Evolutionary conservation across 1,140 invertebrate genomes (phyloP).

Genomic region (Caerostris extrusa): DNA sequence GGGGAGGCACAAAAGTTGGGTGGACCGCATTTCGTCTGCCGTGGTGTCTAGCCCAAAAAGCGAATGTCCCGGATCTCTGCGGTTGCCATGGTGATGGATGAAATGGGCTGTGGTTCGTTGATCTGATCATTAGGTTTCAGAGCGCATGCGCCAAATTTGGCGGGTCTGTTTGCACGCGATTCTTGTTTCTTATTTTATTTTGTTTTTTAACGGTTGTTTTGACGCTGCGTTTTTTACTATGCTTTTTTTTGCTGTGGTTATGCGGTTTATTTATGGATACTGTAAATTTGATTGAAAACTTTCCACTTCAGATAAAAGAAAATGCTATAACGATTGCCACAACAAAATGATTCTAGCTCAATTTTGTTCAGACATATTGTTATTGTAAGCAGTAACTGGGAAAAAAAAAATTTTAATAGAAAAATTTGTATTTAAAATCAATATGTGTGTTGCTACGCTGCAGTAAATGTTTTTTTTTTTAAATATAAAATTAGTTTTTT

Average conservation of each 20-base stretch:
- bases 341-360: no score
- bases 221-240: neutral
- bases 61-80: conserved; percentile 64
- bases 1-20: conserved; percentile 40
- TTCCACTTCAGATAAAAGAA: no score
- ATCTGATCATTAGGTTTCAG: neutral
- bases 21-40: conserved; percentile 54
- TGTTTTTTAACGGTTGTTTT: neutral
- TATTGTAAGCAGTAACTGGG: no score
- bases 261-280: neutral
- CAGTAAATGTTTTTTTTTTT: no score
- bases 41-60: conserved; percentile 49
- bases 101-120: conserved; percentile 28
- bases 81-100: conserved; percentile 38
- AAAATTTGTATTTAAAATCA: no score
- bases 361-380: no score
- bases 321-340: no score
- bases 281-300: neutral
- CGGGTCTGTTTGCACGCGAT: neutral
- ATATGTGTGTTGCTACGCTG: no score
- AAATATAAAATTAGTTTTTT: no score
- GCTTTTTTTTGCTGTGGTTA: neutral
- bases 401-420: no score
- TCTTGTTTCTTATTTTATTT: neutral
- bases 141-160: neutral